Percentiles rank a stretch among this genome's conserved stretches.
These are phyloP conservation scores for Callospermophilus lateralis DNA, from an alignment of 2,113 vertebrate genomes.

Conservation along the genomic window DNA sequence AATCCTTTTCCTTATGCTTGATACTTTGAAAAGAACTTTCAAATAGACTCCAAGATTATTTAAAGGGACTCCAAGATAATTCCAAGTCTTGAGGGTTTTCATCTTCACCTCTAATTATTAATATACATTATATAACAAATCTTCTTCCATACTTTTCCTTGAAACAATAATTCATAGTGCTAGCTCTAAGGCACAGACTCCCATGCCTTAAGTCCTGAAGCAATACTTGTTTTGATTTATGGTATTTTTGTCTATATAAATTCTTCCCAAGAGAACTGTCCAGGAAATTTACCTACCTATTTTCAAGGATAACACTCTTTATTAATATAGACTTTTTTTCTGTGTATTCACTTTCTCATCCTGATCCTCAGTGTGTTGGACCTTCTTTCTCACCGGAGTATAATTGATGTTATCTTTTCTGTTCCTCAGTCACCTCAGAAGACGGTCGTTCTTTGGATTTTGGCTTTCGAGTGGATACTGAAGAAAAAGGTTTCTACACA, in stretches of 20 bases:
- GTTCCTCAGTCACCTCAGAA: conserved; percentile 89
- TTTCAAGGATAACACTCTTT: not conserved
- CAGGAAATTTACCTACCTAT: not conserved
- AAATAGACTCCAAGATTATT: conserved; percentile 12
- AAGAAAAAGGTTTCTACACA: conserved; percentile 93
- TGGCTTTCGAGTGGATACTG: conserved; percentile 85
- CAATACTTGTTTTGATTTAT: not conserved
- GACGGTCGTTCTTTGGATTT: conserved; percentile 90
- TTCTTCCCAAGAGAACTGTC: not conserved
- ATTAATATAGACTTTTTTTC: rapidly evolving
- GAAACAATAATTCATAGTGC: not conserved
- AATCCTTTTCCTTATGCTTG: not conserved
- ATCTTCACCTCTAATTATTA: not conserved
- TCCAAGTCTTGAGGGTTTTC: not conserved
- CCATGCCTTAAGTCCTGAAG: rapidly evolving
- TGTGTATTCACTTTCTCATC: rapidly evolving
- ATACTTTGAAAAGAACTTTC: not conserved
- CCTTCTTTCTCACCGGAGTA: not conserved
- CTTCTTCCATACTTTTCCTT: not conserved
- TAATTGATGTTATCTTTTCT: conserved; percentile 27
- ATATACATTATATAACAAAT: not conserved
- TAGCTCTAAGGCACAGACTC: not conserved
- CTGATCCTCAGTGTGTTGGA: rapidly evolving
- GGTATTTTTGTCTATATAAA: not conserved
- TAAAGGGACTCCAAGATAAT: conserved; percentile 16